Evolutionary conservation across 2,888 invertebrate species (phyloP).

Genomic region (Chorisops tibialis): DNA sequence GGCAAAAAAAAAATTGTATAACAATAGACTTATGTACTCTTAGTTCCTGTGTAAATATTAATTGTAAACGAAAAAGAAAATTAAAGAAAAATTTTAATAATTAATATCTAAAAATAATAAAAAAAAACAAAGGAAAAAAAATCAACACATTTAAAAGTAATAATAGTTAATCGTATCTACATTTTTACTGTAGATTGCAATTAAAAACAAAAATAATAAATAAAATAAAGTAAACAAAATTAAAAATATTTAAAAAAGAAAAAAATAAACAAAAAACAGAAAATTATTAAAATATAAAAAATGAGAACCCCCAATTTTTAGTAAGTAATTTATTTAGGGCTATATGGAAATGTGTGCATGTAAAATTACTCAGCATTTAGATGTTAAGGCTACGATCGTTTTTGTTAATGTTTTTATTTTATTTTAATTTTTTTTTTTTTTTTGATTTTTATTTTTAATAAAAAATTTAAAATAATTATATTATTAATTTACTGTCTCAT

Average conservation of each 20-base stretch:
- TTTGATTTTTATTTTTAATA: background rate
- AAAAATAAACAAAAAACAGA: background rate
- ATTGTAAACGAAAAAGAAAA: conserved; percentile 24
- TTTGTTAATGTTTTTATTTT: conserved; percentile 21
- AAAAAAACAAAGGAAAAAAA: no score
- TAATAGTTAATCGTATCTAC: conserved; percentile 11
- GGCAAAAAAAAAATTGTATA: conserved; percentile 31
- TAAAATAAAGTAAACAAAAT: conserved; percentile 8
- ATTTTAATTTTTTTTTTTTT: conserved; percentile 15
- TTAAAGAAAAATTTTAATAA: conserved; percentile 4
- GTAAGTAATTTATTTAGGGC: conserved; percentile 25
- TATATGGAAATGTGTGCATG: conserved; percentile 22
- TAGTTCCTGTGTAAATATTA: conserved; percentile 33
- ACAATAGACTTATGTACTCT: conserved; percentile 31
- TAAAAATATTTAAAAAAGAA: conserved; percentile 4
- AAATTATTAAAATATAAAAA: conserved; percentile 23
- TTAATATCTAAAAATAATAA: no score
- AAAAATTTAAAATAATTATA: background rate
- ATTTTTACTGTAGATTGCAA: conserved; percentile 20
- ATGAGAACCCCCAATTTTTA: conserved; percentile 7
- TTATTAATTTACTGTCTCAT: no score
- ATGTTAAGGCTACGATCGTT: conserved; percentile 14
- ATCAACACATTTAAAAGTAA: background rate
- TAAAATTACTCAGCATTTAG: conserved; percentile 24
- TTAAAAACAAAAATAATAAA: conserved; percentile 5